Base-by-base conservation (phyloP, 2,888 invertebrate genomes). In the Leucania comma region DNA sequence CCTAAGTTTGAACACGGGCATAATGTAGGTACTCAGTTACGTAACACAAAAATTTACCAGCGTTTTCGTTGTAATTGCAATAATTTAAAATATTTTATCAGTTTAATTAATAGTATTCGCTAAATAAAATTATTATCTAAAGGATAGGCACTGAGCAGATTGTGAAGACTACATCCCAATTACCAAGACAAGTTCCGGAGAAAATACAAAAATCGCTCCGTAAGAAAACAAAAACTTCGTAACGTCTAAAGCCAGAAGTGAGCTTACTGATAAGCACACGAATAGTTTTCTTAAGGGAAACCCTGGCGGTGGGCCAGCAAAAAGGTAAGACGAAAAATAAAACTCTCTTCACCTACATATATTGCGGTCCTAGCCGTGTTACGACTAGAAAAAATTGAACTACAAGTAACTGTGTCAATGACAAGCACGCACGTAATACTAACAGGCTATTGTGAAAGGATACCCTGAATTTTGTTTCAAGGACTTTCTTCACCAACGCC, bases 381-480 rank as follows among this genome's bases (percentile, higher is more conserved):
- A 62, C 51, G 58, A 63, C 60, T 58, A 42, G 42, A 12, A 53
- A 51, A 61, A 75, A 79, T 65, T 81, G 73, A 60, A 68, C 72
- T 71, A 83, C 65, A 83, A 70, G 75, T 83, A 90, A 87, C 72
- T 85, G 83, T 91, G 88, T 89, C 90, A 89, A 89, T 85, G 87
- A 76, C 80, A 80, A 78, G 71, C 84, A 81, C 86, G 86, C 89
- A 90, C 89, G 88, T 87, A 81, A 87, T 71, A 80, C 65, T 83
- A 85, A 87, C 83, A 87, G 78, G 67, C 71, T 50, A 72, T 82
- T 84, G 81, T 82, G 73, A 83, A 81, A 87, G 83, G 85, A 86
- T 82, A 83, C 77, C 83, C 85, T 82, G 82, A 88, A 91, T 88
- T 87, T 88, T 68, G 68, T 91, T 92, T 90, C 90, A 92, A 92